Conservation (phyloP, 2,113 vertebrate genomes). For the Nothocercus julius region DNA sequence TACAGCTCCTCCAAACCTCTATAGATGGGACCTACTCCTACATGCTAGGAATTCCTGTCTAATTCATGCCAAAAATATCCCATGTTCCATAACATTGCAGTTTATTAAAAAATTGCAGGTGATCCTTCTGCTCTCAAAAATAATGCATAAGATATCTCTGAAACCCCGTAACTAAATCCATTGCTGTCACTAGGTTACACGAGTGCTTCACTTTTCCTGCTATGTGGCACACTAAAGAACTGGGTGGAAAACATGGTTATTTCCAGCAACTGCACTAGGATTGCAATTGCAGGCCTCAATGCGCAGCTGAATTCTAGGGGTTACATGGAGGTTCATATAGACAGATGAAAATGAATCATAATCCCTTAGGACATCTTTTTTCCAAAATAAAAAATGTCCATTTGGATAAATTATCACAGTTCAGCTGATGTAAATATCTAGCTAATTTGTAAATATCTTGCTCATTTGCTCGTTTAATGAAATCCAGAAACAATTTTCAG, state of each 20-base stretch:
- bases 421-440: slow-evolving; percentile 28
- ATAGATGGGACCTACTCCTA: accelerated
- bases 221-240: not conserved
- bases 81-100: not conserved
- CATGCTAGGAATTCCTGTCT: not conserved
- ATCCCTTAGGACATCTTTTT: not conserved
- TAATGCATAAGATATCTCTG: not conserved
- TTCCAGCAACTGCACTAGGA: not conserved
- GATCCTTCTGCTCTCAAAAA: not conserved
- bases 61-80: not conserved
- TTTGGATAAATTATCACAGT: slow-evolving; percentile 45
- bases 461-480: slow-evolving; percentile 68
- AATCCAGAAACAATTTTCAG: slow-evolving; percentile 65
- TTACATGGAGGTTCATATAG: not conserved
- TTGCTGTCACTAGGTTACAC: not conserved
- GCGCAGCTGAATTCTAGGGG: not conserved
- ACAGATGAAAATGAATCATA: not conserved
- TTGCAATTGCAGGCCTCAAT: not conserved
- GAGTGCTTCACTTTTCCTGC: not conserved
- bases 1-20: not conserved
- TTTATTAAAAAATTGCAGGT: not conserved
- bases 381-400: slow-evolving; percentile 11
- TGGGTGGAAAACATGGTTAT: not conserved
- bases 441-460: slow-evolving; percentile 28
- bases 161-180: not conserved